Base-by-base conservation (phyloP, 2,113 vertebrate species). In the Pelecanus crispus region DNA sequence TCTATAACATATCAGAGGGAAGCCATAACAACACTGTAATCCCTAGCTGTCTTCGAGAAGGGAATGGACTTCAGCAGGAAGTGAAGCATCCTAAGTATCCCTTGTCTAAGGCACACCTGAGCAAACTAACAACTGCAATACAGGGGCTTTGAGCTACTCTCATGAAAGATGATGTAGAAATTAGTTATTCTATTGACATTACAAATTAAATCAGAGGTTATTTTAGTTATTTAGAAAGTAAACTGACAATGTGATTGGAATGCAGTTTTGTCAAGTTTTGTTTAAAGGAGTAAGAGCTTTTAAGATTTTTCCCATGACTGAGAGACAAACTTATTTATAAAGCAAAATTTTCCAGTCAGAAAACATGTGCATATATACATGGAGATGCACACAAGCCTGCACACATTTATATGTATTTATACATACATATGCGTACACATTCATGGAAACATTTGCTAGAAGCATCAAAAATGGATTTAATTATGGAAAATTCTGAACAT, bases 281-380 rank as follows among this genome's bases (percentile, higher is more conserved):
- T 86, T 93, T 47, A 36, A 92, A 68, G 62, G 26, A 24, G 24
- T 0, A 17, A 65, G 68, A 71, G 47, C 31, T 86, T 89, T 89
- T 38, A n/a, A 10, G 86, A 47, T 67, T 70, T 78, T 82, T 86
- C 68, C 91, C 40, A 14, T 1, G 31, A 28, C 65, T 75, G 52
- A 93, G 47, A 83, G n/a, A 84, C 20, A 67, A 88, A 83, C 59
- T 90, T 63, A 84, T 71, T 94, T 94, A 68, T 45, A 67, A 86
- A 90, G 68, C 80, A 84, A 65, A 72, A 84, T 94, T 89, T 96
- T 94, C 86, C 94, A 94, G 80, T 79, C 2, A 3, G 95, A 79
- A 94, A 73, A 86, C 86, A 52, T 68, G 90, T 66, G 72, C 62
- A 47, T 68, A 17, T 68, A 3, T 21, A 90, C 87, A 85, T 75